phyloP scores from a whole-genome alignment of 2,797 vertebrate genomes.

The Chaetophractus vellerosus region DNA sequence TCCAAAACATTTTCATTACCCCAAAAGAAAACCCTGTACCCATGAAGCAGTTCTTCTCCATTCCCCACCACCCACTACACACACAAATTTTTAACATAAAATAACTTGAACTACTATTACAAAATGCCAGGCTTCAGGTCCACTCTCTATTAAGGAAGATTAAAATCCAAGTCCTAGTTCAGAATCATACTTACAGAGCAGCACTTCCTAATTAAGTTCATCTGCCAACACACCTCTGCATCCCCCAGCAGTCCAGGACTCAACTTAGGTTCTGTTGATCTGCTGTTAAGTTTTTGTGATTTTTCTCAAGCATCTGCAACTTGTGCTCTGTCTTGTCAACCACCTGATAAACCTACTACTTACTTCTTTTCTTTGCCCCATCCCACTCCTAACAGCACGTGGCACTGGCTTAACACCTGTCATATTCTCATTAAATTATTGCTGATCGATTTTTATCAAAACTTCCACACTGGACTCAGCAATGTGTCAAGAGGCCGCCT shows the following conservation, averaged over 20 bases:
- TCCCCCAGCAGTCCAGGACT: background rate
- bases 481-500: background rate
- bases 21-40: no score
- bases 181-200: background rate
- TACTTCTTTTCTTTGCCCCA: constrained; percentile 2
- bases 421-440: constrained; percentile 61
- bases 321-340: background rate
- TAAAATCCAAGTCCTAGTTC: background rate
- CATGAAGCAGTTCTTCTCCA: background rate
- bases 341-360: background rate
- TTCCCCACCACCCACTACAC: background rate
- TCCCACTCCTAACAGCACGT: background rate
- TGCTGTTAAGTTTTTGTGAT: constrained; percentile 43
- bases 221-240: background rate
- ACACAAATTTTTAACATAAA: constrained; percentile 26
- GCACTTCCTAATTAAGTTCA: background rate
- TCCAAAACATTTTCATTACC: constrained; percentile 27
- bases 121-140: background rate
- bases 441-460: constrained; percentile 42
- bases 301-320: constrained; percentile 38
- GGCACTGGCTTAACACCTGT: background rate
- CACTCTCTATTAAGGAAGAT: constrained; percentile 1
- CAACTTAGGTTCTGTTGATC: background rate
- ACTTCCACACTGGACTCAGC: constrained; percentile 25
- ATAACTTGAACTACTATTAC: background rate